Conservation (phyloP, 1,140 invertebrate species). For the Lutraria rhynchaena region DNA sequence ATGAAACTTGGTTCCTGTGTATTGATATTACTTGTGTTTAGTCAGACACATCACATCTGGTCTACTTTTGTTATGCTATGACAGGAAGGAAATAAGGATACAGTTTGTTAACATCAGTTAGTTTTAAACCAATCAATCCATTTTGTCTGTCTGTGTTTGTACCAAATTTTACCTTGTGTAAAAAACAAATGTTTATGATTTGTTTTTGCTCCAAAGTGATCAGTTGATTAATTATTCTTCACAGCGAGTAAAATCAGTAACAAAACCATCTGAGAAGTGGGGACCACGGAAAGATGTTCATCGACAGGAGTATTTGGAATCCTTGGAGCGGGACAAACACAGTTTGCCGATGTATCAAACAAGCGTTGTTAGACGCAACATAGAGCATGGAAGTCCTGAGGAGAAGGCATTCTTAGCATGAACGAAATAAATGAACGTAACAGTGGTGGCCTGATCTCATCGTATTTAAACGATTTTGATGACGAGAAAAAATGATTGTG, state of each 20-base stretch:
- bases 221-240: constrained; percentile 42
- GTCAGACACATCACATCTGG: too few species aligned
- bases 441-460: too few species aligned
- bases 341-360: constrained; percentile 1
- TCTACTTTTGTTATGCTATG: too few species aligned
- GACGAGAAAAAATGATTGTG: too few species aligned
- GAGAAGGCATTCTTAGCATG: constrained; percentile 49
- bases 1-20: too few species aligned
- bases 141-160: background rate
- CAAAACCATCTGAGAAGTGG: constrained; percentile 70
- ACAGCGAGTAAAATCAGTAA: constrained; percentile 69
- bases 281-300: constrained; percentile 71
- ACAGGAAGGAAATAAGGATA: too few species aligned
- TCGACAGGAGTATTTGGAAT: constrained; percentile 67
- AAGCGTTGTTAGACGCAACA: constrained; percentile 3
- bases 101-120: background rate
- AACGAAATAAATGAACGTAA: too few species aligned
- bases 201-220: background rate
- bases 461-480: too few species aligned
- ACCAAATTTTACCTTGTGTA: background rate
- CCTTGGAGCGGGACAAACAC: constrained; percentile 38
- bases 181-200: background rate
- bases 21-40: too few species aligned
- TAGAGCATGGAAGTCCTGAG: constrained; percentile 1
- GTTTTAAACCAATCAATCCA: background rate